These are phyloP conservation scores for Tragelaphus scriptus DNA, from an alignment of 2,113 vertebrate species.

Conservation along the genomic window DNA sequence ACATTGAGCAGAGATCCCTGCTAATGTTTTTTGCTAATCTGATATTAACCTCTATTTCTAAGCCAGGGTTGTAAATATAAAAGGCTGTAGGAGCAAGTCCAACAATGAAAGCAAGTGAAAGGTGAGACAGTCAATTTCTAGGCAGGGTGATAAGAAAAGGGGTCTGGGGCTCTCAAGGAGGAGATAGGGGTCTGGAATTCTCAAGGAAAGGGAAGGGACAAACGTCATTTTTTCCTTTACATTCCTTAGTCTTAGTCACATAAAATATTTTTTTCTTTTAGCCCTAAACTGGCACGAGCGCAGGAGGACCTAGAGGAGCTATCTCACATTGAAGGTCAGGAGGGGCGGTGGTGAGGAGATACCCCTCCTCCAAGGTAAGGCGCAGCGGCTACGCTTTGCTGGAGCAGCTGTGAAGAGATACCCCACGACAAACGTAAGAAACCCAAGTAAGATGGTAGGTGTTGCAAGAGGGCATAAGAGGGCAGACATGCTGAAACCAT, in stretches of 20 bases:
- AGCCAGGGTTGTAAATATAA: background rate
- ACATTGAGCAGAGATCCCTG: background rate
- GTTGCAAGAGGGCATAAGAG: too few species aligned
- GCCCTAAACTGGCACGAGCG: background rate
- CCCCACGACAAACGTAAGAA: too few species aligned
- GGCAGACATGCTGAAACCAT: too few species aligned
- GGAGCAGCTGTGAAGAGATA: too few species aligned
- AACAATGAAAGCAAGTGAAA: background rate
- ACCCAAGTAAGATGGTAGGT: too few species aligned
- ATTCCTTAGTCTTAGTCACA: background rate
- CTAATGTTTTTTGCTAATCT: background rate
- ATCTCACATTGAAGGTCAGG: too few species aligned
- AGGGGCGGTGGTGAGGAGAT: too few species aligned
- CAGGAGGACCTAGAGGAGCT: too few species aligned
- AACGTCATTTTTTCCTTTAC: background rate
- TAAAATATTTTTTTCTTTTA: background rate
- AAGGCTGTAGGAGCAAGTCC: background rate
- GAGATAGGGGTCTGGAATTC: background rate
- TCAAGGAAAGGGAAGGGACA: background rate
- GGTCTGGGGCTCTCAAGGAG: background rate
- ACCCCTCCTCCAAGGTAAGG: too few species aligned
- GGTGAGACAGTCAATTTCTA: background rate
- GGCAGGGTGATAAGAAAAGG: background rate
- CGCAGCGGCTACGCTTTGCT: too few species aligned
- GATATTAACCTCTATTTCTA: too few species aligned